A percentile compares a stretch with the other conserved stretches of the same genome.
phyloP scores from a whole-genome alignment of 2,797 vertebrate species.

The Sarcophilus harrisii region DNA sequence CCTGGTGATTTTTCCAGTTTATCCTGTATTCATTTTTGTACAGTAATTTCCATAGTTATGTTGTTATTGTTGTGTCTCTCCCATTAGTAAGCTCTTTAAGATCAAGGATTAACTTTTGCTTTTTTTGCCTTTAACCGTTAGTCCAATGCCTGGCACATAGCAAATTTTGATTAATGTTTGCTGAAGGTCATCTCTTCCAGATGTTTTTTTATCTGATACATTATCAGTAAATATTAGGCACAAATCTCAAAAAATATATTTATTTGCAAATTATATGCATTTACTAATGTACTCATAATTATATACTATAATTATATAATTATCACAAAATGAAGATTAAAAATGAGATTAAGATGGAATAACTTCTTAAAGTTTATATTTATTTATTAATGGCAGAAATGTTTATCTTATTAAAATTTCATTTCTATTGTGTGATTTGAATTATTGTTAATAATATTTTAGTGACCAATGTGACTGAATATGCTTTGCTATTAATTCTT shows the following conservation, averaged over 20 bases:
- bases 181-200: background rate
- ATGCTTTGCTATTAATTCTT: conserved; percentile 8
- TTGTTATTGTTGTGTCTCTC: background rate
- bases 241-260: background rate
- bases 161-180: background rate
- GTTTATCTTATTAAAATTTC: background rate
- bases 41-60: background rate
- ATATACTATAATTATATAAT: background rate
- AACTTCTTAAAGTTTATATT: conserved; percentile 18
- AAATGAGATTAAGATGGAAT: background rate
- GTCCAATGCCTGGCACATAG: background rate
- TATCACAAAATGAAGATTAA: conserved; percentile 14
- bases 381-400: conserved; percentile 21
- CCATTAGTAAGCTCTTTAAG: background rate
- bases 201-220: background rate
- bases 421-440: background rate
- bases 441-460: background rate
- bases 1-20: background rate
- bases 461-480: background rate
- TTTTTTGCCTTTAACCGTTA: background rate
- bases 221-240: background rate
- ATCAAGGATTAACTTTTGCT: background rate
- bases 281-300: background rate
- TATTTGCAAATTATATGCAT: background rate
- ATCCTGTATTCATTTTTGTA: background rate